Base-by-base conservation (phyloP, 2,113 vertebrate species). In the Orcinus orca region DNA sequence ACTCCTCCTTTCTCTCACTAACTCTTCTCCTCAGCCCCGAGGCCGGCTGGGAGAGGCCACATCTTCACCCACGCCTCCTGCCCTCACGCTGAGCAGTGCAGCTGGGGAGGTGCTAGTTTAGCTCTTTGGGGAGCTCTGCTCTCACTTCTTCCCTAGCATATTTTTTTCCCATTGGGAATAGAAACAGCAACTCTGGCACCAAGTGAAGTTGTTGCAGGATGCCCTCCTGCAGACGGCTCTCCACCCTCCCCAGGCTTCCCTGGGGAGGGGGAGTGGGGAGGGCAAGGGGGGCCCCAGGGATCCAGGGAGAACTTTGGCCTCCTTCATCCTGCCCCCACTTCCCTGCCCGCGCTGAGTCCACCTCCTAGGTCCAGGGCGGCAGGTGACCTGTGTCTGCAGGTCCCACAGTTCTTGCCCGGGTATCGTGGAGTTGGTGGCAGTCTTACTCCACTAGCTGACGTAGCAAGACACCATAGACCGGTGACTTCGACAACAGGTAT, bases 51-150 rank as follows among this genome's bases (percentile, higher is more conserved):
- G 55, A 71, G 94, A 44, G 38, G 84, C 93, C 7, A 0, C 0
- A 1, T 38, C 70, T 84, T 58, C 23, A 2, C 3, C 10, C 0
- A 2, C 1, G 81, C 9, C 77, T 41, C 14, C 0, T 0, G 6
- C 58, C 33, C 50, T 25, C 47, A 15, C 0, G 1, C 58, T 1
- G 12, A 58, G 50, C 9, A 4, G 70, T 2, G 47, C n/a, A 17
- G 3, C 33, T 50, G 38, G 80, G 12, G 70, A 47, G 3, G 29
- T 55, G 65, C 8, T 62, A 11, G 6, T 50, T 13, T 41, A 20
- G 70, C 50, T 85, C 60, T 50, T 74, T 10, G 8, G 44, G 62
- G 62, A 63, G 80, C 10, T 90, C 86, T 58, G 25, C 70, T 70
- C 50, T 55, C 82, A 74, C 36, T 90, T 63, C 58, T 20, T 25